phyloP scores from a whole-genome alignment of 2,797 vertebrate genomes.

The Lemur catta region DNA sequence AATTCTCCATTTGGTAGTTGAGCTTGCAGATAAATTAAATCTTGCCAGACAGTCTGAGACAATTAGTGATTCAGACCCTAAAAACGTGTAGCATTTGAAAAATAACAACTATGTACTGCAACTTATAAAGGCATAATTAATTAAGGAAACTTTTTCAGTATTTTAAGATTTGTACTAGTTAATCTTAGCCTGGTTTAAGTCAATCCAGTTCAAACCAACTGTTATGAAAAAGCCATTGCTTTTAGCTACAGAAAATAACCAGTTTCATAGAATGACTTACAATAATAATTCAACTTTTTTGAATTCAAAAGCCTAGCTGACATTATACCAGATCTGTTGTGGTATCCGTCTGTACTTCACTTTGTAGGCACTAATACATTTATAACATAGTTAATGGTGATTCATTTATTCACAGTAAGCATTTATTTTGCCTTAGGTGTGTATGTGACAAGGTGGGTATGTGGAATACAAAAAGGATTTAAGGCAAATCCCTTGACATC shows the following conservation, averaged over 20 bases:
- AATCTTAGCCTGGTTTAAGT: neutral
- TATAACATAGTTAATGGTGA: neutral
- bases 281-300: neutral
- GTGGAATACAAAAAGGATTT: neutral
- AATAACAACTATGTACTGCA: neutral
- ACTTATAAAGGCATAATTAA: neutral
- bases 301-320: neutral
- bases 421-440: neutral
- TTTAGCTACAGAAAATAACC: neutral
- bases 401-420: neutral
- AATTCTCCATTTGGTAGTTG: slow-evolving; percentile 47
- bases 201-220: neutral
- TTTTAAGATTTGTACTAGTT: neutral
- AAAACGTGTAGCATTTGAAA: slow-evolving; percentile 31
- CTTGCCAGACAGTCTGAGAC: slow-evolving; percentile 65
- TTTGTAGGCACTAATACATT: neutral
- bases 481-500: neutral
- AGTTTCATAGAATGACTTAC: neutral
- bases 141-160: neutral
- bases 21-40: slow-evolving; percentile 42
- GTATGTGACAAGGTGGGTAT: neutral
- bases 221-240: neutral
- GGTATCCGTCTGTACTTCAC: neutral
- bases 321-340: neutral
- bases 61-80: slow-evolving; percentile 53